phyloP scores from a whole-genome alignment of 2,113 vertebrate species.

The Atrichornis clamosus region DNA sequence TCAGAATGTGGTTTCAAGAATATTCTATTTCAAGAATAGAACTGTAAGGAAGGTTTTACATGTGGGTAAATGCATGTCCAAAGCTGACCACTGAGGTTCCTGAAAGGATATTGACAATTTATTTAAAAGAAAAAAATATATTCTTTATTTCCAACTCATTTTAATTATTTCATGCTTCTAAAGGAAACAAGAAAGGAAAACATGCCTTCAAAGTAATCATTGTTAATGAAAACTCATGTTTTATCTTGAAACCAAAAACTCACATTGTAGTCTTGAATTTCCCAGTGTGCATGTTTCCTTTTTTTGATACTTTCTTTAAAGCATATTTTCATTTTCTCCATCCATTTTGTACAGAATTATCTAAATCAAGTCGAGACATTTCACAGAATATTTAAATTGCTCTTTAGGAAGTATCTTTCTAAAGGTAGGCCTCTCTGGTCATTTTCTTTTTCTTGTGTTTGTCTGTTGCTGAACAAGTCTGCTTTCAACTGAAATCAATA shows the following conservation, averaged over 20 bases:
- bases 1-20: neutral
- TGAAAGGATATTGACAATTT: neutral
- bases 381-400: neutral
- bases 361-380: neutral
- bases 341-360: neutral
- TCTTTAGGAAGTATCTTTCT: neutral
- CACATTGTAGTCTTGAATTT: neutral
- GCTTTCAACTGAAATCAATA: neutral
- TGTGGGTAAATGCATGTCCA: neutral
- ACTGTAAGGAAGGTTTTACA: neutral
- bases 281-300: neutral
- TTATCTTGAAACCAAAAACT: neutral
- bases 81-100: neutral
- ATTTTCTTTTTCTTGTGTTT: neutral
- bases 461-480: neutral
- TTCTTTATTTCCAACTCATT: neutral
- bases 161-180: neutral
- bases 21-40: neutral
- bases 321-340: neutral
- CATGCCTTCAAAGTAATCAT: neutral
- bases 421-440: neutral
- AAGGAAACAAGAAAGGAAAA: neutral
- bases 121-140: neutral
- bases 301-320: neutral
- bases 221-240: neutral